Percentiles rank a stretch among this genome's conserved stretches.
Evolutionary conservation across 2,888 invertebrate species (phyloP).

Genomic region (Parnassius glacialis): DNA sequence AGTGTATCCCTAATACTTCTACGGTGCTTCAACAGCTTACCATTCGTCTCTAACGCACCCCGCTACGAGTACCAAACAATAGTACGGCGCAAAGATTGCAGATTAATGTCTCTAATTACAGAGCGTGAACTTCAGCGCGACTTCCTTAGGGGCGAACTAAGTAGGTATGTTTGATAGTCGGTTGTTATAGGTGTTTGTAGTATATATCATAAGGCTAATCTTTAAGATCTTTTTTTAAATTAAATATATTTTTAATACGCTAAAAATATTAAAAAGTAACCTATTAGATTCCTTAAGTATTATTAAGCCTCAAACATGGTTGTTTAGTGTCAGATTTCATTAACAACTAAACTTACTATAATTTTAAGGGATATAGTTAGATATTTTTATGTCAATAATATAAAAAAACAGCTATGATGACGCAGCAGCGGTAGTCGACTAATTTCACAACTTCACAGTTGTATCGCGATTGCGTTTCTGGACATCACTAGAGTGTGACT

Average conservation of each 20-base stretch:
- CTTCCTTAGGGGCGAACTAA: neutral
- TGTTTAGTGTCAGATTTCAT: too few relatives aligned
- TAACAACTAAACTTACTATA: too few relatives aligned
- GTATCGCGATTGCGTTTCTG: conserved; percentile 33
- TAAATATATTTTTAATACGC: too few relatives aligned
- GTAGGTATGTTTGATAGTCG: too few relatives aligned
- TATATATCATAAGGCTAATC: too few relatives aligned
- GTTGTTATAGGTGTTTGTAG: too few relatives aligned
- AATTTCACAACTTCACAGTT: conserved; percentile 54
- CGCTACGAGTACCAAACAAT: conserved; percentile 6
- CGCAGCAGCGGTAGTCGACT: conserved; percentile 35
- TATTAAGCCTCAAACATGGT: too few relatives aligned
- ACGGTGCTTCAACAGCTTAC: conserved; percentile 41
- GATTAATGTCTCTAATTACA: conserved; percentile 20
- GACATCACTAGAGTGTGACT: conserved; percentile 26
- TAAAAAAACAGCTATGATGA: conserved; percentile 26
- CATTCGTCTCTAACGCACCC: conserved; percentile 37
- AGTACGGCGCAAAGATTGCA: conserved; percentile 22
- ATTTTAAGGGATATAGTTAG: neutral
- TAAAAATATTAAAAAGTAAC: too few relatives aligned
- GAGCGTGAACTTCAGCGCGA: neutral
- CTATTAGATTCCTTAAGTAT: too few relatives aligned
- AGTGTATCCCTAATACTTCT: conserved; percentile 52
- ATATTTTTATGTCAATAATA: conserved; percentile 31
- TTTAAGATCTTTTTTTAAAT: too few relatives aligned